A percentile compares a stretch with the other conserved stretches of the same genome.
phyloP scores from a whole-genome alignment of 2,113 vertebrate genomes.

The Apodemus sylvaticus region DNA sequence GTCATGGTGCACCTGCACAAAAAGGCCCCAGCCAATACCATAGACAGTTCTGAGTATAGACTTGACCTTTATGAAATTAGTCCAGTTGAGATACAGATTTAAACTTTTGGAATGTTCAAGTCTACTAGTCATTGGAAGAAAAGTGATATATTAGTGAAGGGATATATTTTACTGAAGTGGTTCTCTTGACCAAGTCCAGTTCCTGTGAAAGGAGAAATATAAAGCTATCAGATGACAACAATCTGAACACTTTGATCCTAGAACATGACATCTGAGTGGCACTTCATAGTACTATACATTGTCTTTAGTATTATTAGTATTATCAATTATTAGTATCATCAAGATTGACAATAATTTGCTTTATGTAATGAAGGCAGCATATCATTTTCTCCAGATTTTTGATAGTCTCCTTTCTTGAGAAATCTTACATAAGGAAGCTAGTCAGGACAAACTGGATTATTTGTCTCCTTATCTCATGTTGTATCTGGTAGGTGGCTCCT shows the following conservation, averaged over 20 bases:
- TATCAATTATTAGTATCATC: neutral
- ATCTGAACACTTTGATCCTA: too few species aligned
- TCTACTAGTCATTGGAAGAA: neutral
- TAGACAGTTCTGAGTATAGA: neutral
- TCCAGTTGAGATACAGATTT: neutral
- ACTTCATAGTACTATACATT: neutral
- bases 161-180: neutral
- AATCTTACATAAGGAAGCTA: neutral
- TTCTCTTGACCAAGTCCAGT: neutral
- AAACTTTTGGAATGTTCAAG: neutral
- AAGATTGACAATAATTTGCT: neutral
- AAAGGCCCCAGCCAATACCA: neutral
- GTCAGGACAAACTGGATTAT: neutral
- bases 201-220: neutral
- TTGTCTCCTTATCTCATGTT: neutral
- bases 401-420: neutral
- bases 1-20: neutral
- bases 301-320: too few species aligned
- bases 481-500: neutral
- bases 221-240: neutral
- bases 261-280: neutral
- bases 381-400: neutral
- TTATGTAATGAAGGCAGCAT: neutral
- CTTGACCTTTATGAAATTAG: neutral
- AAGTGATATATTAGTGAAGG: neutral